Evolutionary conservation across 2,888 invertebrate genomes (phyloP).

Genomic region (Clusia tigrina): DNA sequence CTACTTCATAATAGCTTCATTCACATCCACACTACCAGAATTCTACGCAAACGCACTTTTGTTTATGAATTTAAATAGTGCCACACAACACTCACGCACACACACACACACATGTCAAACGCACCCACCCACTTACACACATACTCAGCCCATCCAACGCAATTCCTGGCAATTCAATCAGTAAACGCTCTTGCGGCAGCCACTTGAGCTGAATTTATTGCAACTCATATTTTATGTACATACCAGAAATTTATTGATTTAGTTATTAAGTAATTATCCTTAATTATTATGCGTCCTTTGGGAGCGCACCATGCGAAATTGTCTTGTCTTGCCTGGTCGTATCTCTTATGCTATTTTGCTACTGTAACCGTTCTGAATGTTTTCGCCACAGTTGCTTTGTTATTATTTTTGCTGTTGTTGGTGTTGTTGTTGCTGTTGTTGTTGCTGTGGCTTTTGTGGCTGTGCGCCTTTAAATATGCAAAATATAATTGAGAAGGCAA

Average conservation of each 20-base stretch:
- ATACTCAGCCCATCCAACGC: background rate
- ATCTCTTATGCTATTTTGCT: background rate
- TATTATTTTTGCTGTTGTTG: too few relatives aligned
- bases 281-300: conserved; percentile 42
- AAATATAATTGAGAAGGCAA: conserved; percentile 30
- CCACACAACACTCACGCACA: background rate
- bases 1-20: too few relatives aligned
- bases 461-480: conserved; percentile 19
- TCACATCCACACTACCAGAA: too few relatives aligned
- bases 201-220: background rate
- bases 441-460: background rate
- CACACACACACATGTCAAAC: conserved; percentile 3
- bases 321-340: conserved; percentile 4
- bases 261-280: conserved; percentile 44
- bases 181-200: conserved; percentile 5
- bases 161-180: background rate
- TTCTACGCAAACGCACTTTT: too few relatives aligned
- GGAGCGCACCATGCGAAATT: conserved; percentile 8
- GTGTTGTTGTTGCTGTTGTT: conserved; percentile 1
- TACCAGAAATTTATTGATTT: conserved; percentile 41
- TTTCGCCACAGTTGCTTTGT: background rate
- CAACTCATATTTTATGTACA: background rate
- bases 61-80: too few relatives aligned
- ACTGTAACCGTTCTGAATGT: too few relatives aligned
- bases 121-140: background rate